These are phyloP conservation scores for Progne subis DNA, from an alignment of 2,113 vertebrate genomes.

Conservation along the genomic window DNA sequence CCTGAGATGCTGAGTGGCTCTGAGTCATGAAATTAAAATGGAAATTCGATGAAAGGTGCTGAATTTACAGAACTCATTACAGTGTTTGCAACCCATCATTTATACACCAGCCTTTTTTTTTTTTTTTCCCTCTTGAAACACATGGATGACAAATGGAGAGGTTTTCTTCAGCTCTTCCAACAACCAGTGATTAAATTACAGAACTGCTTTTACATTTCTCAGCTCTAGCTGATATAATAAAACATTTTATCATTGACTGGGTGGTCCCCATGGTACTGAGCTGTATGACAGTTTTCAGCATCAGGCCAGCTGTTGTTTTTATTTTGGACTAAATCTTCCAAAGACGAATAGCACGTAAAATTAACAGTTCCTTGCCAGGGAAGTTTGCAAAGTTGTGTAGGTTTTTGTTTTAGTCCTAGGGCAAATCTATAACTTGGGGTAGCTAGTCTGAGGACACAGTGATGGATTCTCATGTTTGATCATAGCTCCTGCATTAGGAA, in stretches of 20 bases:
- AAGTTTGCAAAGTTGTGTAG: not conserved
- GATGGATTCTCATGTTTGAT: not conserved
- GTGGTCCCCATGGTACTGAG: not conserved
- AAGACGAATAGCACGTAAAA: not conserved
- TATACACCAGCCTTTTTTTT: not conserved
- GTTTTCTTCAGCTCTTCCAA: slow-evolving; percentile 5
- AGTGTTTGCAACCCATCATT: not conserved
- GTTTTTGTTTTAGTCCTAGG: not conserved
- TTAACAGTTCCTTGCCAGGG: not conserved
- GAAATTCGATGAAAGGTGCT: not conserved
- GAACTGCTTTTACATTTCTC: not conserved
- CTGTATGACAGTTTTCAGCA: not conserved
- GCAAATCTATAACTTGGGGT: not conserved
- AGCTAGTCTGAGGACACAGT: not conserved
- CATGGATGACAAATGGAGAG: not conserved
- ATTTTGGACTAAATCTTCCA: not conserved
- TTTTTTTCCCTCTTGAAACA: not conserved
- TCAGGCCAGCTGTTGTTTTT: not conserved
- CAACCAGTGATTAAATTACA: not conserved
- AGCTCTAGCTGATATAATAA: not conserved
- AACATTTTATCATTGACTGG: not conserved
- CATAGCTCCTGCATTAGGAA: not conserved
- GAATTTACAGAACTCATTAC: not conserved
- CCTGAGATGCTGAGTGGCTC: not conserved
- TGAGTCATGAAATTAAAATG: not conserved